phyloP scores from a whole-genome alignment of 2,888 invertebrate species.

The Ormyrus rosae region DNA sequence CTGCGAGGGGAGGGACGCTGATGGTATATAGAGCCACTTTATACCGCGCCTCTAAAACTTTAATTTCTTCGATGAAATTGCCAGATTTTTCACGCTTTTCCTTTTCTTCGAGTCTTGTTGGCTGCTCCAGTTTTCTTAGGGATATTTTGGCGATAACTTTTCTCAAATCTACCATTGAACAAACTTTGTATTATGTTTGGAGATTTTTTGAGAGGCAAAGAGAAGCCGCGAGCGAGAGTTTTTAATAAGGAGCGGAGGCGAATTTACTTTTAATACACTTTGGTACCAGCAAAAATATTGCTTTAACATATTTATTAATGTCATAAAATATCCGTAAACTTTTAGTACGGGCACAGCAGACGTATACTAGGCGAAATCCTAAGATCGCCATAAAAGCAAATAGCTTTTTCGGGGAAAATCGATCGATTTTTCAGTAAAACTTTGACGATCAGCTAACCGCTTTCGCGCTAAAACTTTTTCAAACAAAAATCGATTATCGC shows the following conservation, averaged over 20 bases:
- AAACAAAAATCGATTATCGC: constrained; percentile 34
- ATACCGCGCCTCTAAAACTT: constrained; percentile 17
- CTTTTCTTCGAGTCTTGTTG: not conserved
- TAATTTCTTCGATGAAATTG: constrained; percentile 27
- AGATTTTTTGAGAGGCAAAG: too few relatives aligned
- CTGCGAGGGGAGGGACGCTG: not conserved
- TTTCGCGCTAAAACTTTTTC: constrained; percentile 21
- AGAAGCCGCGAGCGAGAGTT: too few relatives aligned
- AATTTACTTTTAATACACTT: too few relatives aligned
- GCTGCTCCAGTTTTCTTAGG: too few relatives aligned
- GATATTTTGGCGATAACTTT: too few relatives aligned
- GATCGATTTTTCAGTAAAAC: constrained; percentile 20
- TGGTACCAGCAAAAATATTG: not conserved
- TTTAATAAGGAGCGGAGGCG: too few relatives aligned
- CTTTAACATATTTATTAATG: not conserved
- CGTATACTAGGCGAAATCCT: not conserved
- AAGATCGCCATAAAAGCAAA: constrained; percentile 15
- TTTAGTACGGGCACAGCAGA: not conserved
- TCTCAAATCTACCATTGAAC: too few relatives aligned
- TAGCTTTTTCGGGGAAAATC: constrained; percentile 8
- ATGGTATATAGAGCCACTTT: constrained; percentile 24
- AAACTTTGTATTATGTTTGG: too few relatives aligned
- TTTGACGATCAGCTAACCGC: constrained; percentile 1
- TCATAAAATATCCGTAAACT: constrained; percentile 10
- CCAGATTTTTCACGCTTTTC: constrained; percentile 1